A percentile compares a stretch with the other conserved stretches of the same genome.
Conservation (phyloP, 2,113 vertebrate species). For the Myanophis thanlyinensis region DNA sequence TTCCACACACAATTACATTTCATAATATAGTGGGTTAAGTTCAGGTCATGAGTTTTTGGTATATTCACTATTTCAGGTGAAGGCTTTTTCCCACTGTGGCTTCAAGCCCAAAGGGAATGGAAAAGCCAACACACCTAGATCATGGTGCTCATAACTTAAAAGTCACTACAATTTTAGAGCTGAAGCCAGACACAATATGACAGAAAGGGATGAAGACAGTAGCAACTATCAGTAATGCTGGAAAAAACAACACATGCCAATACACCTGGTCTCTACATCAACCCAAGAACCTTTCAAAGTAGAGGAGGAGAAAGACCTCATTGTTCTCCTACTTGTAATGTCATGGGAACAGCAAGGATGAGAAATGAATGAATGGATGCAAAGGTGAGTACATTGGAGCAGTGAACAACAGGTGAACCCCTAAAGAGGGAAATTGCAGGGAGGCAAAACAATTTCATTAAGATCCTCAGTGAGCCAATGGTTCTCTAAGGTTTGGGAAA, state of each 20-base stretch:
- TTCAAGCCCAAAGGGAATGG: neutral
- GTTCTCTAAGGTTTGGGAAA: neutral
- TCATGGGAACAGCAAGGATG: neutral
- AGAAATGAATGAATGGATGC: neutral
- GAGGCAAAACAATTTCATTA: neutral
- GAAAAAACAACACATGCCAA: neutral
- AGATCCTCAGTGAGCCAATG: neutral
- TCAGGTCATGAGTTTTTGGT: neutral
- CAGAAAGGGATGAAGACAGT: neutral
- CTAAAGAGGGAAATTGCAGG: neutral
- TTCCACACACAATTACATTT: neutral
- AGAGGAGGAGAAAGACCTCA: neutral
- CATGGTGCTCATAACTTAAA: neutral
- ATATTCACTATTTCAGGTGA: neutral
- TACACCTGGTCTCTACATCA: neutral
- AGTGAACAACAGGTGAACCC: neutral
- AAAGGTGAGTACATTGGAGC: neutral
- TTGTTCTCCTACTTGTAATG: neutral
- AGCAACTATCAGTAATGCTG: neutral
- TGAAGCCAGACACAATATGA: neutral
- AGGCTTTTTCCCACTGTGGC: neutral
- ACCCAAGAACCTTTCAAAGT: neutral
- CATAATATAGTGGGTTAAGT: neutral
- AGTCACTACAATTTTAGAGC: neutral
- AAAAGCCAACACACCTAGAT: neutral